Percentiles rank a stretch among this genome's conserved stretches.
These are phyloP conservation scores for Gorsachius magnificus DNA, from an alignment of 2,797 vertebrate genomes.

Conservation along the genomic window DNA sequence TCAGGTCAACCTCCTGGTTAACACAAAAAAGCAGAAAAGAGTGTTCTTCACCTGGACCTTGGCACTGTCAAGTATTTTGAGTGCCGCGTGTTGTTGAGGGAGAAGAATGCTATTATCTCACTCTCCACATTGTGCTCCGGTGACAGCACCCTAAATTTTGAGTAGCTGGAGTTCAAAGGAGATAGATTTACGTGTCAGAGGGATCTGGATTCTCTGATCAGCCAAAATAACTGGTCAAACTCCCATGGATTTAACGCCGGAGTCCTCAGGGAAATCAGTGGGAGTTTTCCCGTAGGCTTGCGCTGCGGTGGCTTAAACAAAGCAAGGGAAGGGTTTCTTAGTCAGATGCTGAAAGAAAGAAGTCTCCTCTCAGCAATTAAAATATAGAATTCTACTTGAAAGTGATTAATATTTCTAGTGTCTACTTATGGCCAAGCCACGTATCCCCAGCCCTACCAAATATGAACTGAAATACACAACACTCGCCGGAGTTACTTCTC, in stretches of 20 bases:
- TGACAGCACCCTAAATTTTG: constrained; percentile 18
- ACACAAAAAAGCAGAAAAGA: background rate
- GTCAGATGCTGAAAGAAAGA: constrained; percentile 6
- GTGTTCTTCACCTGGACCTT: constrained; percentile 31
- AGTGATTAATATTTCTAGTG: constrained; percentile 56
- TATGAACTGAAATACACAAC: constrained; percentile 65
- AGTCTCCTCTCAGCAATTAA: constrained; percentile 58
- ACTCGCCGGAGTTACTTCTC: constrained; percentile 58
- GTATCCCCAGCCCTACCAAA: constrained; percentile 40
- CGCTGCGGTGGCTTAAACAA: background rate
- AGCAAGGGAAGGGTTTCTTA: constrained; percentile 25
- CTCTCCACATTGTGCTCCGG: background rate
- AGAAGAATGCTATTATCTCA: background rate
- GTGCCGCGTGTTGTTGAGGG: background rate
- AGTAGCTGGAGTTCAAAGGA: constrained; percentile 19
- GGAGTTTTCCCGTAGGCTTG: constrained; percentile 27
- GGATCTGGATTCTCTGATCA: background rate
- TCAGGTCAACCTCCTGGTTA: background rate
- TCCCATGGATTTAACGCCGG: background rate
- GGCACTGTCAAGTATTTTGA: background rate
- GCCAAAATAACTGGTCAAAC: constrained; percentile 12
- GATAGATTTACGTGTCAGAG: background rate
- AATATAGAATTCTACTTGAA: constrained; percentile 63
- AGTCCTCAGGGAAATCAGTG: constrained; percentile 39
- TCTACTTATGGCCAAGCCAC: constrained; percentile 38